Evolutionary conservation across 2,113 vertebrate species (phyloP).

Genomic region (Aegithalos caudatus): DNA sequence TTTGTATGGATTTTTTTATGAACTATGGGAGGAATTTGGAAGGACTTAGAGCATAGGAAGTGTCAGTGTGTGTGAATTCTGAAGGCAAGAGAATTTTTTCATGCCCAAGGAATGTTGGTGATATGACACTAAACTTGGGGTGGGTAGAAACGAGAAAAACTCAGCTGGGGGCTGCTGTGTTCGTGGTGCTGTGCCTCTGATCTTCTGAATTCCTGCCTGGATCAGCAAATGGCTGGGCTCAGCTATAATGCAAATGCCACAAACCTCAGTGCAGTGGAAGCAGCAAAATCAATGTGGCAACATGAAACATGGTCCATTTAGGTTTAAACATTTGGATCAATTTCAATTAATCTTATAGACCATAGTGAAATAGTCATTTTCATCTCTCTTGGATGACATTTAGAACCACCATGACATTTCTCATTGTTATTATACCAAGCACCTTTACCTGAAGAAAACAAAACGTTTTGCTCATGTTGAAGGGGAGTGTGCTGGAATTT

Average conservation of each 20-base stretch:
- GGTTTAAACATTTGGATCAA: not conserved
- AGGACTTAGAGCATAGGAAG: not conserved
- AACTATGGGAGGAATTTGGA: not conserved
- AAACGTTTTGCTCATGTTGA: not conserved
- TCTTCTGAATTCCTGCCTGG: not conserved
- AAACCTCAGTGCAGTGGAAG: not conserved
- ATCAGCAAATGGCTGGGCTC: not conserved
- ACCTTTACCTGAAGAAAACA: not conserved
- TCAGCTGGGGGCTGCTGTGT: not conserved
- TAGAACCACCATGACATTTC: not conserved
- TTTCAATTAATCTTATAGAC: not conserved
- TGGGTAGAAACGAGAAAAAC: not conserved
- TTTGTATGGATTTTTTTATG: not conserved
- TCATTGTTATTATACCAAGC: not conserved
- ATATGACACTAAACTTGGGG: fast-evolving
- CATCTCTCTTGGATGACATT: not conserved
- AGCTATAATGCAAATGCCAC: not conserved
- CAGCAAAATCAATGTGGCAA: not conserved
- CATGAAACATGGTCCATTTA: not conserved
- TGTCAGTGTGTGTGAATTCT: not conserved
- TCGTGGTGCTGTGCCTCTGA: not conserved
- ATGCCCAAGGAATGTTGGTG: not conserved
- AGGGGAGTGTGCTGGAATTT: not conserved
- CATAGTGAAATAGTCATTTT: not conserved
- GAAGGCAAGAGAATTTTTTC: not conserved